A percentile compares a stretch with the other conserved stretches of the same genome.
Evolutionary conservation across 37 sponge, comb jelly and placozoan genomes (phyloP).

Genomic region (Cladorhizidae sp.): DNA sequence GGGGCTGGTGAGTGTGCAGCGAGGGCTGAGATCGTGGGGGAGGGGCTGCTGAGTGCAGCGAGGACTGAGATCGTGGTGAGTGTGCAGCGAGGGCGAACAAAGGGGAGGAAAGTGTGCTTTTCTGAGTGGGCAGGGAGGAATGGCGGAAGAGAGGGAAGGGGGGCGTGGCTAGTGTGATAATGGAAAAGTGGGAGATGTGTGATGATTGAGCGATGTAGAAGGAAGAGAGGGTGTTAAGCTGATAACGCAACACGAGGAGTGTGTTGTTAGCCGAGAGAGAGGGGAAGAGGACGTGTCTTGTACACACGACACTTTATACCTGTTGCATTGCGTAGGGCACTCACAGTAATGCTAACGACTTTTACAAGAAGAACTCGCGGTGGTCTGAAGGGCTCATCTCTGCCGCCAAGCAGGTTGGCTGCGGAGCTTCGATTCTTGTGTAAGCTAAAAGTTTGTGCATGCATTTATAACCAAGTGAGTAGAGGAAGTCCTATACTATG

Average conservation of each 20-base stretch:
- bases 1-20: too few relatives aligned
- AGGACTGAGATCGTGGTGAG: too few relatives aligned
- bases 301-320: not conserved
- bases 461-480: too few relatives aligned
- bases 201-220: not conserved
- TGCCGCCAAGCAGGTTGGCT: conserved; percentile 98
- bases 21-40: too few relatives aligned
- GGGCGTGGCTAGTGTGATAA: not conserved
- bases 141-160: not conserved
- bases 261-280: not conserved
- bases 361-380: conserved; percentile 94
- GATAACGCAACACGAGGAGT: not conserved
- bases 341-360: conserved; percentile 71
- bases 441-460: too few relatives aligned
- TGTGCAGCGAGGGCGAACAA: not conserved
- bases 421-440: conserved; percentile 94
- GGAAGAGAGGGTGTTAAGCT: not conserved
- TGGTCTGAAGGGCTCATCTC: conserved; percentile 99
- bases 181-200: not conserved
- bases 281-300: not conserved
- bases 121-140: not conserved
- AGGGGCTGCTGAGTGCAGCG: too few relatives aligned
- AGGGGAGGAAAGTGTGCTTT: not conserved
- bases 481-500: too few relatives aligned
- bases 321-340: not conserved